Conservation (phyloP, 1,140 invertebrate species). For the Hypsibius dujardini region DNA sequence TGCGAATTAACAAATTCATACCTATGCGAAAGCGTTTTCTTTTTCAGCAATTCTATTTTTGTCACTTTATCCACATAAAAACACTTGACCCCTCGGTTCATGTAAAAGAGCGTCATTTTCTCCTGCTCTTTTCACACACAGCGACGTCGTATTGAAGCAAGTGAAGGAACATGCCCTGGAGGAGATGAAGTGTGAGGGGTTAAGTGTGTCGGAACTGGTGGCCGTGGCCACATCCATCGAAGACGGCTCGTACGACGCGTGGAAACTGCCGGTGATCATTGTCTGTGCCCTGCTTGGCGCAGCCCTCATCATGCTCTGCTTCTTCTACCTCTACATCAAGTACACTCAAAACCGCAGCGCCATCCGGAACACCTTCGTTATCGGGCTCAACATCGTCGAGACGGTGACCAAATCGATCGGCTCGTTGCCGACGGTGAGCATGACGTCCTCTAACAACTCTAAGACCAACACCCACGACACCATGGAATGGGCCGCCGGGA, state of each 20-base stretch:
- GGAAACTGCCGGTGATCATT: slow-evolving; percentile 22
- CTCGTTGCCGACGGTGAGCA: not conserved
- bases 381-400: not conserved
- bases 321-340: not conserved
- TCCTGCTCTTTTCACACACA: not conserved
- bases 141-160: not conserved
- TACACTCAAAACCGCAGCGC: not conserved
- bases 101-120: no score
- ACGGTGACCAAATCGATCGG: not conserved
- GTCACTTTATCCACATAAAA: no score
- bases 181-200: slow-evolving; percentile 25
- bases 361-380: not conserved
- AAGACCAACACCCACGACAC: not conserved
- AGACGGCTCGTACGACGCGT: slow-evolving; percentile 21
- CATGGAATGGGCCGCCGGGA: not conserved
- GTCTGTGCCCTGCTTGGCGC: slow-evolving; percentile 14
- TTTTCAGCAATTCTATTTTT: no score
- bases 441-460: not conserved
- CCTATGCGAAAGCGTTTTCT: no score
- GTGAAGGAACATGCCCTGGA: slow-evolving; percentile 23
- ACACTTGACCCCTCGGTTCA: no score
- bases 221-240: slow-evolving; percentile 24
- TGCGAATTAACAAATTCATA: no score
- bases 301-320: not conserved
- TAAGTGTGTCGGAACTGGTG: slow-evolving; percentile 23